Evolutionary conservation across 1,140 invertebrate species (phyloP).

Genomic region (Penaeus japonicus): DNA sequence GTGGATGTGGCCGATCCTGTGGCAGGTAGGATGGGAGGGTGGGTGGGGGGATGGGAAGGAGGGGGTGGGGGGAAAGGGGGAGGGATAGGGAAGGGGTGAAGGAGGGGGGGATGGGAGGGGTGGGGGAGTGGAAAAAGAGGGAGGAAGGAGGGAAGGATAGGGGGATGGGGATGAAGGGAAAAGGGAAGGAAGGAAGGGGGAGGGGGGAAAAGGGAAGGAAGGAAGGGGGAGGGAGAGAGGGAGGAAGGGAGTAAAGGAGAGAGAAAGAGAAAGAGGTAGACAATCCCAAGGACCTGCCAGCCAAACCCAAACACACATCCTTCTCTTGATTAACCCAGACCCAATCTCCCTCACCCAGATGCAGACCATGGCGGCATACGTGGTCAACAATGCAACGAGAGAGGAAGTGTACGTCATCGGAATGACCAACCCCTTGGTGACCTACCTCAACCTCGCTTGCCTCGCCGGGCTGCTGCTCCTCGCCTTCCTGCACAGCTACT

Average conservation of each 20-base stretch:
- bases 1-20: conserved; percentile 57
- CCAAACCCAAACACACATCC: neutral
- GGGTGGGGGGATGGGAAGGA: too few species aligned
- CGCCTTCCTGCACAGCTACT: conserved; percentile 38
- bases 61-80: neutral
- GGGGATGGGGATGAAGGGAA: neutral
- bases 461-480: conserved; percentile 2
- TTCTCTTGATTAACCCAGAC: too few species aligned
- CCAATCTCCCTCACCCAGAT: neutral
- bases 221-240: neutral
- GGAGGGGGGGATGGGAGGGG: neutral
- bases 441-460: conserved; percentile 43
- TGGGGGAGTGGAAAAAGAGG: neutral
- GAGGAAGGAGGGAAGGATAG: neutral
- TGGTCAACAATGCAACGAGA: neutral
- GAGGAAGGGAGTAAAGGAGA: neutral
- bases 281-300: neutral
- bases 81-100: neutral
- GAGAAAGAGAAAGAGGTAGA: neutral
- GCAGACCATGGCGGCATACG: conserved; percentile 27
- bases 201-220: neutral
- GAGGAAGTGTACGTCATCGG: conserved; percentile 30
- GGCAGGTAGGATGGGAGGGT: conserved; percentile 22
- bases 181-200: too few species aligned
- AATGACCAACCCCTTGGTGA: conserved; percentile 54